phyloP scores from a whole-genome alignment of 2,888 invertebrate genomes.

The Esperia sulphurella region DNA sequence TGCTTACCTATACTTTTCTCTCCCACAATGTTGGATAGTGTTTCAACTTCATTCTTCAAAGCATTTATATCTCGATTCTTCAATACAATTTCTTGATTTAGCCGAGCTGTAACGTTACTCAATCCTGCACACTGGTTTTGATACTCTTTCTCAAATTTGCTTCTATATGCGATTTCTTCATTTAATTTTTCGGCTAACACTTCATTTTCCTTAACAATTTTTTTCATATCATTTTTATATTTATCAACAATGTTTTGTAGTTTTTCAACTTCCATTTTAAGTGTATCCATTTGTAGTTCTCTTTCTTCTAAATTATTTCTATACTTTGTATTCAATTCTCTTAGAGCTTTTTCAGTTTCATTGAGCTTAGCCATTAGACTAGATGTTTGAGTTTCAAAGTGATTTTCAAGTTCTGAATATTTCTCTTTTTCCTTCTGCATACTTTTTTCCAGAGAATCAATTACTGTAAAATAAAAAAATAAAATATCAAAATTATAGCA shows the following conservation, averaged over 20 bases:
- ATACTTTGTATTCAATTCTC: slow-evolving; percentile 25
- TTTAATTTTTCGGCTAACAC: background rate
- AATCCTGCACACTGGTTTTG: background rate
- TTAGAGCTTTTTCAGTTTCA: slow-evolving; percentile 32
- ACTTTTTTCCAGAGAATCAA: slow-evolving; percentile 29
- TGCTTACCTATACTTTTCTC: slow-evolving; percentile 34
- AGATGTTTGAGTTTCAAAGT: slow-evolving; percentile 30
- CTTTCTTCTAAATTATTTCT: slow-evolving; percentile 25
- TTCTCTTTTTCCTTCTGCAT: slow-evolving; percentile 31
- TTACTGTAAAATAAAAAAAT: slow-evolving; percentile 24
- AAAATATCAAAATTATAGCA: background rate
- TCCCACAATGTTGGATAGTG: slow-evolving; percentile 19
- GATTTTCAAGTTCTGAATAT: slow-evolving; percentile 30
- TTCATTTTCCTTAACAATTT: slow-evolving; percentile 25
- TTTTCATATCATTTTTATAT: slow-evolving; percentile 29
- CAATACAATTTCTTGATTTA: background rate
- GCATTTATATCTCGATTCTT: too few relatives aligned
- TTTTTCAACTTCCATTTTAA: slow-evolving; percentile 29
- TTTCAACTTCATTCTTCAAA: slow-evolving; percentile 13
- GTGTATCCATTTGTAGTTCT: slow-evolving; percentile 26
- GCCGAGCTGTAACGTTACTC: background rate
- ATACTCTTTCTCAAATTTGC: background rate
- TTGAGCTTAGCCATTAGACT: slow-evolving; percentile 33
- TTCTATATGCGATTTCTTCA: background rate
- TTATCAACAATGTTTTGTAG: slow-evolving; percentile 23